phyloP scores from a whole-genome alignment of 1,140 invertebrate species.

The Habropoda laboriosa region DNA sequence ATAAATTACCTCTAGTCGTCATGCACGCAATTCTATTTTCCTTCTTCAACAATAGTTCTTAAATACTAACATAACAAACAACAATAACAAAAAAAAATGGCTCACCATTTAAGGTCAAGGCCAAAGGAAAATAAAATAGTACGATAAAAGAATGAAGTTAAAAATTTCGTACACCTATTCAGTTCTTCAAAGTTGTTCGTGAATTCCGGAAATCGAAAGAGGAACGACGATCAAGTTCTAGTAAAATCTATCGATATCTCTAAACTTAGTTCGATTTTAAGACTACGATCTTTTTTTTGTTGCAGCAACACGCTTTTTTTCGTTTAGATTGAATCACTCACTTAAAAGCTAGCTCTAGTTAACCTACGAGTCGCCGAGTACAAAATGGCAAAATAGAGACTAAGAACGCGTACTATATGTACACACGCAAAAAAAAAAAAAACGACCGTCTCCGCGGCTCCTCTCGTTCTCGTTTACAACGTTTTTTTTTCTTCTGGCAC shows the following conservation, averaged over 20 bases:
- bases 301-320: not conserved
- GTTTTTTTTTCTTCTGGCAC: not conserved
- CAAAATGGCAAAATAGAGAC: slow-evolving; percentile 20
- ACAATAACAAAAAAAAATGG: not conserved
- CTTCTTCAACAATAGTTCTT: not conserved
- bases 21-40: too few relatives aligned
- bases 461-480: not conserved
- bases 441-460: too few relatives aligned
- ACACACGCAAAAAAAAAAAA: too few relatives aligned
- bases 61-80: not conserved
- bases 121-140: not conserved
- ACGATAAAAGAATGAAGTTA: not conserved
- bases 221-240: not conserved
- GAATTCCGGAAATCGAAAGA: not conserved
- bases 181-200: too few relatives aligned
- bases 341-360: not conserved
- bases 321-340: slow-evolving; percentile 9
- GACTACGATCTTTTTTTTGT: slow-evolving; percentile 12
- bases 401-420: not conserved
- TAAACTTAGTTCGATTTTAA: slow-evolving; percentile 23
- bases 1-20: not conserved
- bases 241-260: not conserved
- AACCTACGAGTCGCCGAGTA: not conserved
- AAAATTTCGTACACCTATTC: too few relatives aligned
- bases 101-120: not conserved